Percentiles rank a stretch among this genome's conserved stretches.
Evolutionary conservation across 2,888 invertebrate species (phyloP).

Genomic region (Ophioninae sp.): DNA sequence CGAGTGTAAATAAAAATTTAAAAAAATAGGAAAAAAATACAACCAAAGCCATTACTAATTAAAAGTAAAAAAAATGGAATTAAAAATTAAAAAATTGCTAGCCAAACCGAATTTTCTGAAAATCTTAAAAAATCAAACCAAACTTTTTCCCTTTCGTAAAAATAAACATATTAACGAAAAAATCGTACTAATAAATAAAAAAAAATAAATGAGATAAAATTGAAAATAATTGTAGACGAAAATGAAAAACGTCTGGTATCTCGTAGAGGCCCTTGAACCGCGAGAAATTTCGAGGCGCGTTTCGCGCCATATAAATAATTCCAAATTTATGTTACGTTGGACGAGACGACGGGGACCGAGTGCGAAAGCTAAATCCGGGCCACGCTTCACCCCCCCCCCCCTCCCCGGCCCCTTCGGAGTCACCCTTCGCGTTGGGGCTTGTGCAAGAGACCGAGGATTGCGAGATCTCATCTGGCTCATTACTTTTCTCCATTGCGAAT

Average conservation of each 20-base stretch:
- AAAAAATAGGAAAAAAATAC: not conserved
- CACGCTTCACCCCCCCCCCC: conserved; percentile 8
- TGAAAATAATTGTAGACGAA: not conserved
- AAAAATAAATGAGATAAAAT: not conserved
- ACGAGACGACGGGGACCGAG: conserved; percentile 31
- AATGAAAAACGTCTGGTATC: not conserved
- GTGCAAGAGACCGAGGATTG: conserved; percentile 18
- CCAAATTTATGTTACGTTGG: conserved; percentile 43
- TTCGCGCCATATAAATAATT: conserved; percentile 39
- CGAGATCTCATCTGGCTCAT: conserved; percentile 29
- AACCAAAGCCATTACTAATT: too few relatives aligned
- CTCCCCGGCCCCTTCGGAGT: conserved; percentile 4
- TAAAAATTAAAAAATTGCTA: too few relatives aligned
- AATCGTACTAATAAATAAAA: not conserved
- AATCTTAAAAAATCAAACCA: too few relatives aligned
- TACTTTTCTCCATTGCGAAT: conserved; percentile 15
- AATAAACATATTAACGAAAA: too few relatives aligned
- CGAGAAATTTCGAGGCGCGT: conserved; percentile 6
- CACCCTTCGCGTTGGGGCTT: conserved; percentile 15
- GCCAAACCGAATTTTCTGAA: too few relatives aligned
- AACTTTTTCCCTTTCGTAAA: too few relatives aligned
- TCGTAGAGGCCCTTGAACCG: conserved; percentile 53
- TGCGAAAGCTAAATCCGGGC: conserved; percentile 58
- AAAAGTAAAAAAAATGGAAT: too few relatives aligned
- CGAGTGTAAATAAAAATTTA: not conserved